Evolutionary conservation across 2,888 invertebrate species (phyloP).

Genomic region (Polietes domitor): DNA sequence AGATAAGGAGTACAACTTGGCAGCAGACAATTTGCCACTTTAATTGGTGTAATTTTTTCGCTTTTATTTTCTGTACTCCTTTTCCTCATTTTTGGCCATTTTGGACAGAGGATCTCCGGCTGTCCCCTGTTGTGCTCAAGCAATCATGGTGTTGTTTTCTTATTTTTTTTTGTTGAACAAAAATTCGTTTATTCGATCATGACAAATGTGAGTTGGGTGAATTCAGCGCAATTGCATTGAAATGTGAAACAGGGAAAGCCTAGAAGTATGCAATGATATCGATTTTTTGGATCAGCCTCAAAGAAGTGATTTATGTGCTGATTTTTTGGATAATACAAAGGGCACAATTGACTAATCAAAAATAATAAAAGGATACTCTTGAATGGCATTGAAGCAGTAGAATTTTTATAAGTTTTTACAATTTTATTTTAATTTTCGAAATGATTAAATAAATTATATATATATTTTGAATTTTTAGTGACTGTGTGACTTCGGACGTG

Average conservation of each 20-base stretch:
- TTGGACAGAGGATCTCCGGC: not conserved
- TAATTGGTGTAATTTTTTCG: constrained; percentile 75
- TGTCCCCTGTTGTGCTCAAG: not conserved
- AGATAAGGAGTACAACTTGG: constrained; percentile 66
- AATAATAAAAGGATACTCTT: too few relatives aligned
- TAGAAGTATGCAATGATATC: not conserved
- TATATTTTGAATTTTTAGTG: too few relatives aligned
- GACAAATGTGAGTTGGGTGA: not conserved
- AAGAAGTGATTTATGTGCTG: too few relatives aligned
- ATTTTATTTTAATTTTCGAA: too few relatives aligned
- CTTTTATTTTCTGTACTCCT: not conserved
- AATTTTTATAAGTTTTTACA: too few relatives aligned
- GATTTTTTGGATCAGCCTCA: too few relatives aligned
- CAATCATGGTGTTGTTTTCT: not conserved
- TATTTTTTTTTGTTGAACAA: not conserved
- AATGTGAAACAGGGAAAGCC: not conserved
- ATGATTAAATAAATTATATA: too few relatives aligned
- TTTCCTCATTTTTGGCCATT: not conserved
- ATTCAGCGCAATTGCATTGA: not conserved
- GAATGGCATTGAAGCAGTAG: too few relatives aligned
- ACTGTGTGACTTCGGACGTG: too few relatives aligned
- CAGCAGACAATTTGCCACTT: constrained; percentile 78
- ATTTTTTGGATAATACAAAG: too few relatives aligned
- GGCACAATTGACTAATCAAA: too few relatives aligned
- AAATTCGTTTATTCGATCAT: not conserved